Conservation (phyloP, 2,113 vertebrate species). For the Steatornis caripensis region DNA sequence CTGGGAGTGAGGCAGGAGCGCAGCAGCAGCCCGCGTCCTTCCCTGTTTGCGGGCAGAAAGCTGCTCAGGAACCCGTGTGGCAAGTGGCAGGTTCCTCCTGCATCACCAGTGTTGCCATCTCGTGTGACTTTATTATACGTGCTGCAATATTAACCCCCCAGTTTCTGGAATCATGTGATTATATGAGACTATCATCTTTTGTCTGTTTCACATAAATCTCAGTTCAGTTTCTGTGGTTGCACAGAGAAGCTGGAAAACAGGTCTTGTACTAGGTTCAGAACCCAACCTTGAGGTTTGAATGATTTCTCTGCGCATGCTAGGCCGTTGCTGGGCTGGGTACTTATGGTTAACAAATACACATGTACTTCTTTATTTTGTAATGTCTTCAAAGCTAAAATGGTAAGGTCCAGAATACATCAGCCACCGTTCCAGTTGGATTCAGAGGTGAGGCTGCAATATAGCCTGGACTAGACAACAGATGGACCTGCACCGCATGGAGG, state of each 20-base stretch:
- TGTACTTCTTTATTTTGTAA: background rate
- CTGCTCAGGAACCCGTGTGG: background rate
- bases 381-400: background rate
- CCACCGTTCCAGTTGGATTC: background rate
- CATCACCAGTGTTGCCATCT: background rate
- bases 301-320: background rate
- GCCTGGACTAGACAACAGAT: background rate
- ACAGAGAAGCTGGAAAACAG: background rate
- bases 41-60: background rate
- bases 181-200: background rate
- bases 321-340: background rate
- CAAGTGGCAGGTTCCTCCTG: conserved; percentile 6
- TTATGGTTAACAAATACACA: background rate
- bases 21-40: background rate
- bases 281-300: background rate
- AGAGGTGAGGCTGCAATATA: background rate
- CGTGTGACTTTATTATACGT: background rate
- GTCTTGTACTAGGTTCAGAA: background rate
- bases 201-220: background rate
- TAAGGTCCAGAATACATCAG: background rate
- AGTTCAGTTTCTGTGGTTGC: background rate
- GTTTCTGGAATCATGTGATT: background rate
- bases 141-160: background rate
- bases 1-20: background rate
- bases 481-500: background rate